Evolutionary conservation across 92 coral and sea anemone species (phyloP).

Genomic region (Zoanthus sansibaricus): DNA sequence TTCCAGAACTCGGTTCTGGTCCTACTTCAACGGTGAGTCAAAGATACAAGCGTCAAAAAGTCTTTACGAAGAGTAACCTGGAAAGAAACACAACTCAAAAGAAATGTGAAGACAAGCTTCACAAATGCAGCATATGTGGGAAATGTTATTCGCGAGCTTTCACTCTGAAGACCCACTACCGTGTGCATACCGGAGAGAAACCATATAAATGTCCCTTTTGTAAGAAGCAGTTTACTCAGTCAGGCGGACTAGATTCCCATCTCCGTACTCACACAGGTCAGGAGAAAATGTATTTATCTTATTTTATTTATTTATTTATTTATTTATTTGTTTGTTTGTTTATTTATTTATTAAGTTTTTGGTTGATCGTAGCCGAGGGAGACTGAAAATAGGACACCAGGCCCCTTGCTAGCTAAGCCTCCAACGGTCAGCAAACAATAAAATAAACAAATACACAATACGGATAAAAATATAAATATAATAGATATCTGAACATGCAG

Average conservation of each 20-base stretch:
- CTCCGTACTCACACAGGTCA: slow-evolving; percentile 38
- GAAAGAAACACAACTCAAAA: neutral
- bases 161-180: slow-evolving; percentile 45
- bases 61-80: neutral
- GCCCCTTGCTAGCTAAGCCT: no score
- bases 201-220: slow-evolving; percentile 28
- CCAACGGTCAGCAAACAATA: no score
- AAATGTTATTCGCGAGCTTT: slow-evolving; percentile 43
- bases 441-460: no score
- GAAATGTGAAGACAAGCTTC: slow-evolving; percentile 14
- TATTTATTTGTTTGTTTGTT: no score
- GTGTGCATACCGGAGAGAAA: slow-evolving; percentile 36
- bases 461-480: no score
- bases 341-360: no score
- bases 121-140: slow-evolving; percentile 37
- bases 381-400: no score
- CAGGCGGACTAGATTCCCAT: slow-evolving; percentile 49
- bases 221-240: slow-evolving; percentile 39
- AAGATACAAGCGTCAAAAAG: neutral
- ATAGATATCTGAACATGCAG: no score
- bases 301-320: no score
- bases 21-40: slow-evolving; percentile 15
- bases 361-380: no score
- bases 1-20: neutral
- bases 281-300: neutral